Conservation (phyloP, 2,113 vertebrate genomes). For the Xenopus laevis region DNA sequence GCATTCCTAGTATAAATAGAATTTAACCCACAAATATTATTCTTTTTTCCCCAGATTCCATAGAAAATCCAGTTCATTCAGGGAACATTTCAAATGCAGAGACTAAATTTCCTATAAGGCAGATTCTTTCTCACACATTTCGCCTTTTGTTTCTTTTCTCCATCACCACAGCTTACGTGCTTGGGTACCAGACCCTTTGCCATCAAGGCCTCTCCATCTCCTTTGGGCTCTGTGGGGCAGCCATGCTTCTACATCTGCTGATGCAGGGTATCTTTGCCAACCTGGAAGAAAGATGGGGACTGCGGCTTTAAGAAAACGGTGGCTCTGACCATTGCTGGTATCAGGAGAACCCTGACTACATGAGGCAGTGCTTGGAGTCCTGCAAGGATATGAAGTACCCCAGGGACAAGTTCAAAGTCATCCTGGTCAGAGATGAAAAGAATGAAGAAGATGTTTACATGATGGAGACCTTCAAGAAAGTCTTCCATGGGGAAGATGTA, state of each 20-base stretch:
- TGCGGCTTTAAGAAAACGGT: conserved; percentile 69
- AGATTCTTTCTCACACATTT: conserved; percentile 71
- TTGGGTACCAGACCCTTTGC: conserved; percentile 62
- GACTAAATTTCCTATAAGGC: conserved; percentile 29
- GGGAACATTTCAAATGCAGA: not conserved
- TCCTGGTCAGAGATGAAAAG: conserved; percentile 87
- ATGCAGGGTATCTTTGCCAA: no score
- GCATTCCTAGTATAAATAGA: no score
- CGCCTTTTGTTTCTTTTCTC: conserved; percentile 66
- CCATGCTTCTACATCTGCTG: conserved; percentile 71
- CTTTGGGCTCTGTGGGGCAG: conserved; percentile 80
- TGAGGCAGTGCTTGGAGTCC: conserved; percentile 76
- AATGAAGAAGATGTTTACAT: conserved; percentile 77
- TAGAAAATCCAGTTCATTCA: not conserved
- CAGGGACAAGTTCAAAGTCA: conserved; percentile 66
- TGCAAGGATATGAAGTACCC: conserved; percentile 72
- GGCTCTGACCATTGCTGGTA: conserved; percentile 80
- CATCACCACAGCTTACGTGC: conserved; percentile 72
- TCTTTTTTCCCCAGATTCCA: not conserved
- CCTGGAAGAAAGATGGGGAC: conserved; percentile 52
- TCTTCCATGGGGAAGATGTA: conserved; percentile 73
- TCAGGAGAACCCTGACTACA: conserved; percentile 79
- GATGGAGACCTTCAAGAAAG: conserved; percentile 83
- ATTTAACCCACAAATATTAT: no score
- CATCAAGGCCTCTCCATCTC: conserved; percentile 70